Percentiles rank a stretch among this genome's conserved stretches.
These are phyloP conservation scores for Callipepla squamata DNA, from an alignment of 2,113 vertebrate genomes.

Conservation along the genomic window DNA sequence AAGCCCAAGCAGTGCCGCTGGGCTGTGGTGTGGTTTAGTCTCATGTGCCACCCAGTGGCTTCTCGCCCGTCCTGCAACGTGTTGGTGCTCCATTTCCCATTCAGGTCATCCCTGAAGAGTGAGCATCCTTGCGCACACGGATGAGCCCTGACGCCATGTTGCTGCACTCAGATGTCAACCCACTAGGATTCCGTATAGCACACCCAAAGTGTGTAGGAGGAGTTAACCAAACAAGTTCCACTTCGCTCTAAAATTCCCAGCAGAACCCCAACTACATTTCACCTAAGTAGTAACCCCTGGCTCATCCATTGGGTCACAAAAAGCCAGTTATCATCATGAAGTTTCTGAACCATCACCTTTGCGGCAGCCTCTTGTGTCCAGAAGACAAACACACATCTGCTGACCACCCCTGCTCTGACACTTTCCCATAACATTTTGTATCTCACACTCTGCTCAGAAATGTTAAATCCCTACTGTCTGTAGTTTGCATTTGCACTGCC, in stretches of 20 bases:
- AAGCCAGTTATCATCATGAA: not conserved
- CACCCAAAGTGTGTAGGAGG: no score
- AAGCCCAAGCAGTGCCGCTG: not conserved
- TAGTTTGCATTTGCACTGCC: not conserved
- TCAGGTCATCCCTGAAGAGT: not conserved
- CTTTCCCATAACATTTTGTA: not conserved
- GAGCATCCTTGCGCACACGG: fast-evolving
- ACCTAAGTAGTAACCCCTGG: not conserved
- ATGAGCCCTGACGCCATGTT: not conserved
- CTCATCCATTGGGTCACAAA: not conserved
- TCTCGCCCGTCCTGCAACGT: not conserved
- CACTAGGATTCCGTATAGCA: not conserved
- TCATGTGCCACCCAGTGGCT: conserved; percentile 34
- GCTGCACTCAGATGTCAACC: not conserved
- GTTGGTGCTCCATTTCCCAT: not conserved
- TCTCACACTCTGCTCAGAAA: not conserved
- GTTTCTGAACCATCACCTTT: not conserved
- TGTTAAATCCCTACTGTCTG: not conserved
- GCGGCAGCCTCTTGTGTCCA: not conserved
- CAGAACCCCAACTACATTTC: not conserved
- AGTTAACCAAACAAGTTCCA: no score
- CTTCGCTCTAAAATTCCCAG: not conserved
- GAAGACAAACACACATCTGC: not conserved
- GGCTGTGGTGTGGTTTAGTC: not conserved
- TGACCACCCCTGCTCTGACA: not conserved